Conservation (phyloP, 2,113 vertebrate genomes). For the Forbesichthys papilliferus region DNA sequence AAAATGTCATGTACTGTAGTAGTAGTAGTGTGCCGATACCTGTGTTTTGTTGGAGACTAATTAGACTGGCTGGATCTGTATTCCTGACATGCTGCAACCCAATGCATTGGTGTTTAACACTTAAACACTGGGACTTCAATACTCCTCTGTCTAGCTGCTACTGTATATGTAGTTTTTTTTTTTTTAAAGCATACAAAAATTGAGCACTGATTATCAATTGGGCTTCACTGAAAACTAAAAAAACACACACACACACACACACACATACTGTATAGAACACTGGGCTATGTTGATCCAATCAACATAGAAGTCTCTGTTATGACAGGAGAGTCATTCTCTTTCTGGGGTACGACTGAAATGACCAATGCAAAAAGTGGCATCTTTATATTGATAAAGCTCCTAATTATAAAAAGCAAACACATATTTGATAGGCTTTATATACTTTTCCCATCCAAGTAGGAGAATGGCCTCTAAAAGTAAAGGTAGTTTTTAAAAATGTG, state of each 20-base stretch:
- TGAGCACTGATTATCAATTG: constrained; percentile 23
- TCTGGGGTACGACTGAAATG: constrained; percentile 48
- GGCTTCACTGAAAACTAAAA: constrained; percentile 13
- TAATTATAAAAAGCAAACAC: constrained; percentile 23
- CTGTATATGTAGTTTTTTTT: neutral
- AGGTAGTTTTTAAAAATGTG: no score
- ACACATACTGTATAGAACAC: constrained; percentile 30
- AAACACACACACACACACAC: constrained; percentile 19
- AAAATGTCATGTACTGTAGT: constrained; percentile 35
- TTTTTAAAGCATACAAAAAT: constrained; percentile 26
- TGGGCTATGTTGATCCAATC: constrained; percentile 21
- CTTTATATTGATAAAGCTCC: constrained; percentile 32
- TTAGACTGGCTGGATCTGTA: constrained; percentile 38
- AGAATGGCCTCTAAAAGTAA: no score
- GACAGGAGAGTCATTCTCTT: constrained; percentile 56
- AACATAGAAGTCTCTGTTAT: constrained; percentile 33
- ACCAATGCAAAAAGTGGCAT: constrained; percentile 25
- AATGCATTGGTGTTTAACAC: constrained; percentile 37
- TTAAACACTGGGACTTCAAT: constrained; percentile 16
- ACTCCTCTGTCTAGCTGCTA: constrained; percentile 23
- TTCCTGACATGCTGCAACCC: constrained; percentile 22
- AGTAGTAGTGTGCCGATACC: constrained; percentile 42
- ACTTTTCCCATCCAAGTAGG: no score
- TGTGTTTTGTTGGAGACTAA: constrained; percentile 16
- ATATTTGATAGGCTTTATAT: neutral